Evolutionary conservation across 2,888 invertebrate species (phyloP), one percentile per base, ranked within the genome.

Genomic region (Pollenia labialis): DNA sequence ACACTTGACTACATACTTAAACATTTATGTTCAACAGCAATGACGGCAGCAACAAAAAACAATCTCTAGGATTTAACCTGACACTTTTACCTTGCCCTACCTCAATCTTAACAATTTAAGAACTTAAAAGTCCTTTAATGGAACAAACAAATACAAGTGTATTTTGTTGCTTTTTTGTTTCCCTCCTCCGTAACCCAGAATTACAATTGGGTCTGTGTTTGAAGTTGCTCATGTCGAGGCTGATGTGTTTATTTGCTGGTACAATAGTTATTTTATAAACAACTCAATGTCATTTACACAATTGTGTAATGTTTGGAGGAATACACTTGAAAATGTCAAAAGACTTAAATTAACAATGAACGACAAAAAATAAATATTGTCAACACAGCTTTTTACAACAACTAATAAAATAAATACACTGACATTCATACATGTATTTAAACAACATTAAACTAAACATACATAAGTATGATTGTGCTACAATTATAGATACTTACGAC

Each of bases 211-310:
- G 23, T 64, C 16, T 42, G 52, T 58, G 46, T 64, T 50, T 77
- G 40, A 40, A 62, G 42, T 48, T 81, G 44, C 44, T 64, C 54
- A 79, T 74, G 66, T 69, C 16, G 14, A 2, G 10, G 64, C 44
- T 52, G 76, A 81, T 81, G 71, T 79, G 81, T 85, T 68, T 71
- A 66, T 80, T 69, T 79, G 68, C 54, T 84, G 16, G 32, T 69
- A 62, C 50, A 69, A 44, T 40, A 54, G 56, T 9, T 44, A 71
- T 46, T 56, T 52, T 46, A 44, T 74, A 66, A 60, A 81, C 64
- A 77, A 68, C 69, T 79, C 72, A 81, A 74, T 66, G 66, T 72
- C 79, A 85, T 44, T 60, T 54, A 46, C 74, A 72, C 79, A 74
- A 80, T 66, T 66, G 46, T 75, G 12, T 75, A 56, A 68, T 56